Base-by-base conservation (phyloP, 2,888 invertebrate species). In the Ornithoptera priamus region DNA sequence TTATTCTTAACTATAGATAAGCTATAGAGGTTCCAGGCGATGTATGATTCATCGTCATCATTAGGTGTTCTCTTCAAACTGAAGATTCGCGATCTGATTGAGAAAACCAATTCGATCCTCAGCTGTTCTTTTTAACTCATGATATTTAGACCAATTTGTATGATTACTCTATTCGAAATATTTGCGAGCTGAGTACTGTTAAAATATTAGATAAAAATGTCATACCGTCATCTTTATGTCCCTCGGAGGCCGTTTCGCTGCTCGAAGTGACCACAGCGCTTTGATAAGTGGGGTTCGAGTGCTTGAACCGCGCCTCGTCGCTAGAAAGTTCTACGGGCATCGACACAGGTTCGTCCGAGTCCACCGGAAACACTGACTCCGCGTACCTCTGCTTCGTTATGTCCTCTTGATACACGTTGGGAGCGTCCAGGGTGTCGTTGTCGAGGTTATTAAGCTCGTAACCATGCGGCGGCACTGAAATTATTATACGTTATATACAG, bases 271-370 rank as follows among this genome's bases (percentile, higher is more conserved):
- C 93, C 80, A 96, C 95, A 18, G 96, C 96, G 72, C 96, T 96
- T 80, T 96, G 96, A 81, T 96, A 96, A 56, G 94, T 93, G 0
- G 96, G 96, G 79, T 95, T 96, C 68, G 95, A 94, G 81, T 96
- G 94, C 78, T 95, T 95, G 85, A 96, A 96, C 72, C 93, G 90
- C 70, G 90, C 84, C 75, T 92, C 93, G 63, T 89, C 90, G 57
- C 88, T 88, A 61, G 85, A 86, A 60, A 89, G 76, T 46, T 84
- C 88, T 56, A 82, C 88, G 70, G 89, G 92, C 92, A 86, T 93
- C 53, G 90, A 93, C 70, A 89, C 92, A 42, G 88, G 90, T 76
- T 89, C 92, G 72, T 85, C 89, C 46, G 86, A 90, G 80, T 86
- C 93, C 72, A 82, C 85, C 36, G 86, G 88, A 81, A 87, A 93